A percentile compares a stretch with the other conserved stretches of the same genome.
These are phyloP conservation scores for Marmota flaviventris DNA, from an alignment of 2,113 vertebrate genomes.

Conservation along the genomic window DNA sequence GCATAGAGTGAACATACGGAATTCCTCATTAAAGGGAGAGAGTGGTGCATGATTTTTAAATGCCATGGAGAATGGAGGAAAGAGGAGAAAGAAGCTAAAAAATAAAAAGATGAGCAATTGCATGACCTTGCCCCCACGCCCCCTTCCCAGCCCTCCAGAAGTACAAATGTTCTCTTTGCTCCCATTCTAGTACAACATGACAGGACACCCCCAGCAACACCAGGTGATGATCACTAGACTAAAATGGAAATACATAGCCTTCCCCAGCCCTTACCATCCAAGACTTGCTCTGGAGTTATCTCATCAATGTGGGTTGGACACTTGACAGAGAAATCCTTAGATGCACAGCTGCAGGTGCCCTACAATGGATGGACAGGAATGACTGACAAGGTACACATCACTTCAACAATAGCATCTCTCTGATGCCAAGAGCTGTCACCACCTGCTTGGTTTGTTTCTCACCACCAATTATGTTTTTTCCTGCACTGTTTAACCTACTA, in stretches of 20 bases:
- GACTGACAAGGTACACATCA: not conserved
- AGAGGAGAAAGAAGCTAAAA: not conserved
- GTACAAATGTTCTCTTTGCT: not conserved
- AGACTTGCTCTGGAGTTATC: slow-evolving; percentile 86
- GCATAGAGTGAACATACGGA: not conserved
- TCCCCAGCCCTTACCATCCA: slow-evolving; percentile 91
- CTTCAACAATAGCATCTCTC: not conserved
- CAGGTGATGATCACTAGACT: not conserved
- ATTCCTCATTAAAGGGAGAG: not conserved
- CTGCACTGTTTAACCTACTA: slow-evolving; percentile 27
- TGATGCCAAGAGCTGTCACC: not conserved
- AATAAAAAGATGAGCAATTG: not conserved
- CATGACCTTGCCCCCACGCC: too few relatives aligned
- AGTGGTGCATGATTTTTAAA: not conserved
- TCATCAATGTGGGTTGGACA: slow-evolving; percentile 87
- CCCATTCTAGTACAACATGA: not conserved
- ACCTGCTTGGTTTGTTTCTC: not conserved
- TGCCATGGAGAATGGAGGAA: not conserved
- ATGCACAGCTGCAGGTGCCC: slow-evolving; percentile 88
- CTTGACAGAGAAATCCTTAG: slow-evolving; percentile 89
- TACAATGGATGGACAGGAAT: not conserved
- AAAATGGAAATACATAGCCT: not conserved
- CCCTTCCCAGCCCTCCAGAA: not conserved
- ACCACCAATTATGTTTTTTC: not conserved
- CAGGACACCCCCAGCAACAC: not conserved